These are phyloP conservation scores for Cyclura pinguis DNA, from an alignment of 2,797 vertebrate genomes.

Conservation along the genomic window DNA sequence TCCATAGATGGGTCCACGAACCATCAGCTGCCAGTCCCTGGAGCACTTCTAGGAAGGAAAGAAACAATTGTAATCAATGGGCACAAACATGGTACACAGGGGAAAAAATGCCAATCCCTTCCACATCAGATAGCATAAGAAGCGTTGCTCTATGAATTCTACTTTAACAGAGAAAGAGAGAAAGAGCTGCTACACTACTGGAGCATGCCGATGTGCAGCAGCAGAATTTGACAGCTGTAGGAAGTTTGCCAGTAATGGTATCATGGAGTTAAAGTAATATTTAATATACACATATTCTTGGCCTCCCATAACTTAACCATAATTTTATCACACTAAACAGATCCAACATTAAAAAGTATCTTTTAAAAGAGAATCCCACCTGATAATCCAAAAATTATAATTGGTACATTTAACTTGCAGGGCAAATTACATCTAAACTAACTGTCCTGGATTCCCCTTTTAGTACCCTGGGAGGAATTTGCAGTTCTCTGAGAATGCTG, in stretches of 20 bases:
- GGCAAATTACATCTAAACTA: neutral
- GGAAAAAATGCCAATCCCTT: no score
- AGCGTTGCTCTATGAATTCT: no score
- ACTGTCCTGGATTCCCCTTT: neutral
- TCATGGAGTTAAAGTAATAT: neutral
- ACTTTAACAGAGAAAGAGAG: no score
- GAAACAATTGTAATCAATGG: no score
- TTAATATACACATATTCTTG: neutral
- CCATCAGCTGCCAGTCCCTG: no score
- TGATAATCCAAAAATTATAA: neutral
- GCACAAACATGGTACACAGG: no score
- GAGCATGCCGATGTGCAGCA: neutral
- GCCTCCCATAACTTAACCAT: neutral
- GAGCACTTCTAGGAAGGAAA: no score
- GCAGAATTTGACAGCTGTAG: neutral
- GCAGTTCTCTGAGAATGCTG: neutral
- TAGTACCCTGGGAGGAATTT: neutral
- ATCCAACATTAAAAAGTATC: neutral
- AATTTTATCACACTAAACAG: neutral
- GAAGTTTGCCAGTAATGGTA: neutral
- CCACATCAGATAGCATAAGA: no score
- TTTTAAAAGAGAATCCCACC: no score
- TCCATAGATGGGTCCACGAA: no score
- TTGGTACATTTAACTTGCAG: neutral
- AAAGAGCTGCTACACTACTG: neutral